These are phyloP conservation scores for Planiliza haematocheilus DNA, from an alignment of 2,113 vertebrate genomes.

Conservation along the genomic window DNA sequence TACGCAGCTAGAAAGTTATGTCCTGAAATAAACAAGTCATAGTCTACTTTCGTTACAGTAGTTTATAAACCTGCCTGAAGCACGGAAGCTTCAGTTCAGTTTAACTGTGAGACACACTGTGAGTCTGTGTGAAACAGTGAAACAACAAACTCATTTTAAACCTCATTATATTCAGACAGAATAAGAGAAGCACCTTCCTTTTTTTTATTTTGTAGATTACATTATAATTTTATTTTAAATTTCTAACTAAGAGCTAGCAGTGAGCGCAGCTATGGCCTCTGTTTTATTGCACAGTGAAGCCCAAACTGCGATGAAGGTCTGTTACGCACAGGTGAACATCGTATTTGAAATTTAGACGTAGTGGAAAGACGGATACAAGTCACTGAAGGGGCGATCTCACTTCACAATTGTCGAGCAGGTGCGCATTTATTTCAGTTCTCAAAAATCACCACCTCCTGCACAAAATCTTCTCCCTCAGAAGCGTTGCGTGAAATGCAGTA, in stretches of 20 bases:
- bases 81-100: neutral
- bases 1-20: neutral
- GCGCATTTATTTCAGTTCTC: neutral
- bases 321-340: too few species aligned
- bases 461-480: neutral
- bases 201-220: neutral
- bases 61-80: neutral
- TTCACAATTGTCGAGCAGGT: too few species aligned
- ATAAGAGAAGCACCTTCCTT: too few species aligned
- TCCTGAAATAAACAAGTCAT: constrained; percentile 2
- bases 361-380: neutral
- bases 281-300: neutral
- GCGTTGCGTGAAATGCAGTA: neutral
- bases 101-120: too few species aligned
- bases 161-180: too few species aligned
- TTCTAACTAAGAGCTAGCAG: neutral
- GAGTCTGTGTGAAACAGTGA: neutral
- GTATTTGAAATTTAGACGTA: too few species aligned
- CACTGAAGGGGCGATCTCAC: neutral
- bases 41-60: neutral
- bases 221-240: neutral
- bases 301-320: too few species aligned
- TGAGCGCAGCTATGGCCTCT: neutral
- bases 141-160: neutral
- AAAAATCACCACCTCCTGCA: neutral